Evolutionary conservation across 1,140 invertebrate genomes (phyloP), one percentile per base, ranked within the genome.

Genomic region (Saccostrea echinata): DNA sequence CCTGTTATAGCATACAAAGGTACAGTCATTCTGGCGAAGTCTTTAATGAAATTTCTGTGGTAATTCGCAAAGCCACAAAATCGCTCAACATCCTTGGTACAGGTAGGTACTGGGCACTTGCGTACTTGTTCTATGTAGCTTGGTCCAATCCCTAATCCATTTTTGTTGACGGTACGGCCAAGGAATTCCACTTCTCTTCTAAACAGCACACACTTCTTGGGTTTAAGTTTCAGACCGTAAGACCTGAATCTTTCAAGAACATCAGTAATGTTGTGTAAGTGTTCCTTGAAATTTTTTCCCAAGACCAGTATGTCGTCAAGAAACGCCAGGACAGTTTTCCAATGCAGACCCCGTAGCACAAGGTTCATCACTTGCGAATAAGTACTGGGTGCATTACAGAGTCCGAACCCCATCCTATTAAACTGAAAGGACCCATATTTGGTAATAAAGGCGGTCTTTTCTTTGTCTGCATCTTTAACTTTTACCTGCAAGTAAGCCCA

Each of bases 51-150:
- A 55, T 55, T 55, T 13, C 53, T 12, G 53, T 55, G 53, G 53
- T 88, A 88, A 86, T 85, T 86, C 1, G 84, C 76, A 27, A 85
- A 90, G 1, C 86, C 89, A 12, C 85, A 21, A n/a, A n/a, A n/a
- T n/a, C n/a, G n/a, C n/a, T n/a, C n/a, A n/a, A 90, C 86, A 21
- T 88, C 86, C 33, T 85, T 84, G 9, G 33, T 51, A 21, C 30
- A 64, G 8, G 11, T 64, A 61, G 80, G 82, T 30, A 51, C 30
- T 18, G 82, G 24, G 24, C 86, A 84, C 24, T 71, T 87, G 30
- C 53, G 16, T 3, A 82, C 33, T 52, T 76, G 53, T 6, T 52
- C 86, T 35, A 82, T 82, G 30, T 53, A 81, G 27, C 18, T 52
- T 13, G 51, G 35, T 55, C 52, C 64, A 27, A 68, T 27, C 8